Evolutionary conservation across 2,888 invertebrate genomes (phyloP), one percentile per base, ranked within the genome.

Genomic region (Eulithis prunata): DNA sequence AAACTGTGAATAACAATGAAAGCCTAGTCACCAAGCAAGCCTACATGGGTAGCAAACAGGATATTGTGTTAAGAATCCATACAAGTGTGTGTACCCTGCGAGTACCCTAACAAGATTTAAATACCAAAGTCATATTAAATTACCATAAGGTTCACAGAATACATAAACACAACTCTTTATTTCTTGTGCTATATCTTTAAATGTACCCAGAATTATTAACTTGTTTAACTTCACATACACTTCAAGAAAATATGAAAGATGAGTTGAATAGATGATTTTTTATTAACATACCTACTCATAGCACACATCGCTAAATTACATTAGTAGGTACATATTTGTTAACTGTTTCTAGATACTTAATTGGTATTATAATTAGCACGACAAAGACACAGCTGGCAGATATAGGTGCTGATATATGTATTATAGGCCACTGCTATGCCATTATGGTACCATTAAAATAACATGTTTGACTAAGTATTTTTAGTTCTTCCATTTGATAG

Each of bases 61-160:
- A 90, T 90, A 86, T 84, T 79, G 80, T 78, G 82, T 81, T 80
- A 76, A 71, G 90, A 82, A 90, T 70, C 89, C 91, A 82, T 86
- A 89, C 80, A 89, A 88, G 84, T 87, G 87, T 75, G 77, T 57
- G 62, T 69, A 63, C 59, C 55, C 56, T 28, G 56, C 47, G 52
- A 11, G 38, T 80, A 77, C 78, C 78, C 75, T 92, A 92, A 92
- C 87, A 89, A 88, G 92, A 91, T 92, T 91, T 80, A 87, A 88
- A 90, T 88, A 86, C 86, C 86, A 85, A 87, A 86, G 85, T 86
- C 84, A 91, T 89, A 89, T 90, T 87, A 85, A 83, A 91, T 90
- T 90, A 90, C 83, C 78, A 82, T 85, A 80, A 68, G 75, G 75
- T 82, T 79, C 74, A 79, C 80, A 66, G 59, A 57, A 66, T 68